A percentile compares a stretch with the other conserved stretches of the same genome.
phyloP scores from a whole-genome alignment of 2,888 invertebrate genomes.

The Parnassius glacialis region DNA sequence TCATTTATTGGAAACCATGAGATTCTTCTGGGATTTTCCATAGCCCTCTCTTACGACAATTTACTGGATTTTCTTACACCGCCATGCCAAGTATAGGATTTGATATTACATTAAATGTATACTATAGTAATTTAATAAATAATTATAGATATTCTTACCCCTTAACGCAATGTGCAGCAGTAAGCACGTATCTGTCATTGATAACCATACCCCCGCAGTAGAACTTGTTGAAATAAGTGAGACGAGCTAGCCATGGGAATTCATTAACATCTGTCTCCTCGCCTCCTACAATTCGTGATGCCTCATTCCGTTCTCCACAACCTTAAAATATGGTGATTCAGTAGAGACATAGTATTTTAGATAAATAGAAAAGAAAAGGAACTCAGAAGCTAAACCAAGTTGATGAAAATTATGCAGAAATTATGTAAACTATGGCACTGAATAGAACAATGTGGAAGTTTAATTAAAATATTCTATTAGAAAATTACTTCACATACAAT shows the following conservation, averaged over 20 bases:
- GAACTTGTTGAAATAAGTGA: slow-evolving; percentile 92
- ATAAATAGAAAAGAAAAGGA: background rate
- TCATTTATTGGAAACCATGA: too few species aligned
- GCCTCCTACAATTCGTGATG: slow-evolving; percentile 91
- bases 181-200: slow-evolving; percentile 92
- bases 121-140: too few species aligned
- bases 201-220: slow-evolving; percentile 94
- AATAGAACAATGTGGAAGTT: too few species aligned
- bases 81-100: too few species aligned
- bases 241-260: slow-evolving; percentile 94
- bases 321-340: slow-evolving; percentile 64
- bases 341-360: background rate
- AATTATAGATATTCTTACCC: slow-evolving; percentile 76
- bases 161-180: slow-evolving; percentile 94
- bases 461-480: too few species aligned
- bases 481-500: too few species aligned
- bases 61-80: too few species aligned
- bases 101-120: background rate
- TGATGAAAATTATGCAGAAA: too few species aligned
- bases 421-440: too few species aligned
- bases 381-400: too few species aligned
- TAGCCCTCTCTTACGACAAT: too few species aligned
- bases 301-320: slow-evolving; percentile 92
- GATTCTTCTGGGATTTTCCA: too few species aligned
- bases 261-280: slow-evolving; percentile 88